These are phyloP conservation scores for Erethizon dorsatum DNA, from an alignment of 2,797 vertebrate genomes.

Conservation along the genomic window DNA sequence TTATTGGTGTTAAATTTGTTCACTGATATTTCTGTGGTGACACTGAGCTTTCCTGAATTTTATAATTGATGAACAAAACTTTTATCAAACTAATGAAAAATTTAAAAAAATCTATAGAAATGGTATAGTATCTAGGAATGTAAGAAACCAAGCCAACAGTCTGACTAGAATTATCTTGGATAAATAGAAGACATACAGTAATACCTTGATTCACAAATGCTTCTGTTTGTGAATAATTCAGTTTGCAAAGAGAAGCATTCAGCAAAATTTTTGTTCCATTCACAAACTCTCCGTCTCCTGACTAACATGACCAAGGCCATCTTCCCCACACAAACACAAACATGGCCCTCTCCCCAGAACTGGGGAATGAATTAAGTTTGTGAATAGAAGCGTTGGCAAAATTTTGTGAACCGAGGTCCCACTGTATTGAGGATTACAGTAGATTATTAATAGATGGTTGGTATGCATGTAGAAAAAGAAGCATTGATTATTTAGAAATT, in stretches of 20 bases:
- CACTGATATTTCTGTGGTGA: neutral
- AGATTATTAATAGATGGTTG: slow-evolving; percentile 66
- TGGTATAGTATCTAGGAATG: neutral
- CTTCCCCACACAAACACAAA: neutral
- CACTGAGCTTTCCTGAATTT: neutral
- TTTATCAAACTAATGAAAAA: neutral
- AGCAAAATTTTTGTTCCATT: neutral
- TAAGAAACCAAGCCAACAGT: slow-evolving; percentile 43
- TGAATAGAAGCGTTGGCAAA: neutral
- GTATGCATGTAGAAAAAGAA: slow-evolving; percentile 44
- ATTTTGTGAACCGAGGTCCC: neutral
- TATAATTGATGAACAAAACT: neutral
- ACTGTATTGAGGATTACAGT: slow-evolving; percentile 10
- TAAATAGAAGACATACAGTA: slow-evolving; percentile 12
- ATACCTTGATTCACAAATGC: neutral
- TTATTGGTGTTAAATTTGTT: neutral
- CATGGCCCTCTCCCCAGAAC: neutral
- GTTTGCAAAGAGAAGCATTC: neutral
- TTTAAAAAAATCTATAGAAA: neutral
- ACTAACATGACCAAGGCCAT: too few species aligned
- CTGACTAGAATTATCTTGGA: neutral
- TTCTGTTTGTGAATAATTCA: neutral
- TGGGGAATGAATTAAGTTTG: neutral
- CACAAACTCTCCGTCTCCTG: neutral
- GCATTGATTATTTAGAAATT: slow-evolving; percentile 43